phyloP scores from a whole-genome alignment of 2,797 vertebrate genomes.

The Telmatherina bonti region DNA sequence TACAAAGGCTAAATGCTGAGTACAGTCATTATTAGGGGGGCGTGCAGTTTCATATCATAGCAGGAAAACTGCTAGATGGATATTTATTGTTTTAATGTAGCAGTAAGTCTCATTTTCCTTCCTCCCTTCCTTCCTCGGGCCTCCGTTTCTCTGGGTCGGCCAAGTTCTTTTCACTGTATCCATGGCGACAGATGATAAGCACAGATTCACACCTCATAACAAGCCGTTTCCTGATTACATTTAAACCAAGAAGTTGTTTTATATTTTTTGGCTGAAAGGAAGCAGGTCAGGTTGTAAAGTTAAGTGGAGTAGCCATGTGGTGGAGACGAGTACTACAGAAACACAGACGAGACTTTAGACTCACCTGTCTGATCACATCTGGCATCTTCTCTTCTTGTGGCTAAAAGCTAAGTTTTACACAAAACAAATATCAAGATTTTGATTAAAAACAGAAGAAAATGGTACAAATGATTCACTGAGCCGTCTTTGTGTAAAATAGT shows the following conservation, averaged over 20 bases:
- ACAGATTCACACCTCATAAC: conserved; percentile 63
- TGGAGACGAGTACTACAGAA: conserved; percentile 34
- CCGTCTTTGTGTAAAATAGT: neutral
- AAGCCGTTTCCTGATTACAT: conserved; percentile 56
- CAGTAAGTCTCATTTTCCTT: conserved; percentile 52
- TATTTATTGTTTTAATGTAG: conserved; percentile 62
- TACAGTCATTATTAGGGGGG: neutral
- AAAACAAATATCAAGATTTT: neutral
- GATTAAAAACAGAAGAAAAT: neutral
- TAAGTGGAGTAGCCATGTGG: conserved; percentile 50
- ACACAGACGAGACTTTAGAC: neutral
- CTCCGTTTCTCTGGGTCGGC: conserved; percentile 29
- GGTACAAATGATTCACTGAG: neutral
- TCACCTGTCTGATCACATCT: neutral
- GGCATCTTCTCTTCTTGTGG: too few species aligned
- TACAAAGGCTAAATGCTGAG: neutral
- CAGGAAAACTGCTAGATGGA: conserved; percentile 53
- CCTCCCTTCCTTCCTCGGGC: conserved; percentile 62
- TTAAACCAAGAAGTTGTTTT: conserved; percentile 11
- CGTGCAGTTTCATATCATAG: conserved; percentile 32
- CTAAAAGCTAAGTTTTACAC: too few species aligned
- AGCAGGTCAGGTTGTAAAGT: neutral
- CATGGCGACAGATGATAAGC: conserved; percentile 52
- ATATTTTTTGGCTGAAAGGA: conserved; percentile 34
- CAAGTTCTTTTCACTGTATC: conserved; percentile 41